Evolutionary conservation across 64 coral and sea anemone species (phyloP).

Genomic region (Stylophora pistillata): DNA sequence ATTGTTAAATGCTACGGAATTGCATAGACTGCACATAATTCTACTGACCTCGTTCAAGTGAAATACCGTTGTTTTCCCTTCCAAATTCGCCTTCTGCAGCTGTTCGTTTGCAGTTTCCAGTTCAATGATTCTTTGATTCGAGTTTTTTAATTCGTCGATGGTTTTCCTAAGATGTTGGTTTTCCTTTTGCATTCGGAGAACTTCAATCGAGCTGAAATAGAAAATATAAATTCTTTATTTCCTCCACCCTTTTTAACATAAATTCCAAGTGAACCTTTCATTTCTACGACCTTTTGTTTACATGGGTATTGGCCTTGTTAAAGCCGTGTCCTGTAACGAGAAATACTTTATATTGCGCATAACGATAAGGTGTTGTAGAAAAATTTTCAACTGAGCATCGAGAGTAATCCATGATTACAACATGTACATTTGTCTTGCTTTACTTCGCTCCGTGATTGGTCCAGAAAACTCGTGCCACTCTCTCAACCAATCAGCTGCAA

Average conservation of each 20-base stretch:
- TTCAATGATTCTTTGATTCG: slow-evolving; percentile 63
- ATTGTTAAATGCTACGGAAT: too few relatives aligned
- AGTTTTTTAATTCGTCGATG: slow-evolving; percentile 62
- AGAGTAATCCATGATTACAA: too few relatives aligned
- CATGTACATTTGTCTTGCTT: too few relatives aligned
- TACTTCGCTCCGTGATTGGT: too few relatives aligned
- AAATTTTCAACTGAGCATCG: too few relatives aligned
- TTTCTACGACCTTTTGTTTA: background rate
- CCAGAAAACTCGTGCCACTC: too few relatives aligned
- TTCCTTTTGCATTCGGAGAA: slow-evolving; percentile 81
- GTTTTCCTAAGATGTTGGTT: slow-evolving; percentile 81
- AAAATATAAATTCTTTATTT: background rate
- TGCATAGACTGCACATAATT: too few relatives aligned
- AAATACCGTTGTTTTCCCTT: slow-evolving; percentile 42
- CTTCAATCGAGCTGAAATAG: slow-evolving; percentile 74
- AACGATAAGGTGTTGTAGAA: too few relatives aligned
- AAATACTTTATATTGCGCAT: too few relatives aligned
- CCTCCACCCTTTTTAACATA: background rate
- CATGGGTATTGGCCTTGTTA: too few relatives aligned
- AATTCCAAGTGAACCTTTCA: background rate
- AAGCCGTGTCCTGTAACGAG: too few relatives aligned
- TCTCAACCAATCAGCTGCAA: too few relatives aligned
- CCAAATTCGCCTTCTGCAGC: slow-evolving; percentile 56
- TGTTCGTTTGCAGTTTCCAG: slow-evolving; percentile 68
- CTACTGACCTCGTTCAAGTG: slow-evolving; percentile 46